Evolutionary conservation across 2,888 invertebrate species (phyloP).

Genomic region (Pheosia tremula): DNA sequence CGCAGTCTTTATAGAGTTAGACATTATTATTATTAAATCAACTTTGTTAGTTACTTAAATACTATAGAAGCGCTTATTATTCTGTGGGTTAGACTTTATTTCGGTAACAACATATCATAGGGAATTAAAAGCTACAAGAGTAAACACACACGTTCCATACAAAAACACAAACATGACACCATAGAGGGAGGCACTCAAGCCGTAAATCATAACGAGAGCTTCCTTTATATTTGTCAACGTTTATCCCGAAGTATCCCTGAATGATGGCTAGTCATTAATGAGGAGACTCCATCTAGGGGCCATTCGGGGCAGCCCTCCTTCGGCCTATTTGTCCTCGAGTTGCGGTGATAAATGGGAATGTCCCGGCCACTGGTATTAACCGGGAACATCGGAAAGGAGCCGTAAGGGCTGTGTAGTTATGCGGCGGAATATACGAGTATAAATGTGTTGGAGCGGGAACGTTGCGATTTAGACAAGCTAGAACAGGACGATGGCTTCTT

Average conservation of each 20-base stretch:
- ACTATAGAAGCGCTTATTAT: too few relatives aligned
- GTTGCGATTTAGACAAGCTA: neutral
- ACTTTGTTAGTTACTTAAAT: too few relatives aligned
- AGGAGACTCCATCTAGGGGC: constrained; percentile 60
- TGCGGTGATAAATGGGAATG: constrained; percentile 67
- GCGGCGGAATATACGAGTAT: constrained; percentile 9
- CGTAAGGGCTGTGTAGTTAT: constrained; percentile 17
- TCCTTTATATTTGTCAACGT: constrained; percentile 76
- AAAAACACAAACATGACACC: constrained; percentile 12
- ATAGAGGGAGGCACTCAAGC: constrained; percentile 35
- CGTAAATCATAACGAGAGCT: constrained; percentile 70
- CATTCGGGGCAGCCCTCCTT: constrained; percentile 67
- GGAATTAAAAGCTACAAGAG: constrained; percentile 3
- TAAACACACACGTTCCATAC: constrained; percentile 5
- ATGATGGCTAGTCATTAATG: constrained; percentile 71
- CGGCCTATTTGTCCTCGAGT: constrained; percentile 68
- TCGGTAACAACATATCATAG: too few relatives aligned
- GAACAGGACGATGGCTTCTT: too few relatives aligned
- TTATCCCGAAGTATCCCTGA: constrained; percentile 64
- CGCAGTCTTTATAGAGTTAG: too few relatives aligned
- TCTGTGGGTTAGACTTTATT: too few relatives aligned
- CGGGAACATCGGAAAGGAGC: constrained; percentile 41
- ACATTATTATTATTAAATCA: too few relatives aligned
- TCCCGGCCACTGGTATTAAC: constrained; percentile 58
- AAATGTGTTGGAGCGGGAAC: constrained; percentile 10